Base-by-base conservation (phyloP, 2,113 vertebrate species). In the Hemicordylus capensis region DNA sequence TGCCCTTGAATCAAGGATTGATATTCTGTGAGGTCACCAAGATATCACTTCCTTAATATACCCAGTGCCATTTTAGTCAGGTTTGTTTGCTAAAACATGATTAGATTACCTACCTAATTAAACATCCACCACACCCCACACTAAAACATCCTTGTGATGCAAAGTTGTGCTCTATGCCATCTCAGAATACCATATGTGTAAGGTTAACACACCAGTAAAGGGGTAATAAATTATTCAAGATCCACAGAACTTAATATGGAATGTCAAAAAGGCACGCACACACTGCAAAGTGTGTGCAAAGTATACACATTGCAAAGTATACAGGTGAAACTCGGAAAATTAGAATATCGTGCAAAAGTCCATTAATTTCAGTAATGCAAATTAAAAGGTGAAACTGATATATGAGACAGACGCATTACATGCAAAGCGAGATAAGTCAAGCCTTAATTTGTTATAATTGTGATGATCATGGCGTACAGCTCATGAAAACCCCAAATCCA, bases 31-130 rank as follows among this genome's bases (percentile, higher is more conserved):
- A 81, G 31, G 22, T 56, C 28, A 19, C 8, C 44, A 19, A 85
- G 58, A 9, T 6, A 46, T 59, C 2, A 42, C 64, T 63, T 54
- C 39, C 69, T 4, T 15, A 24, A 0, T 15, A 0, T 24, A 20
- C 42, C 31, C 1, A 15, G 26, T 66, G 46, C 11, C 3, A 0
- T 37, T 0, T 51, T 17, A n/a, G n/a, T 2, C 8, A 48, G 34
- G 24, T 24, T 42, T 42, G 67, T 44, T 76, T 66, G 39, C 61
- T 34, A 0, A 26, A 1, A 12, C 46, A 63, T 22, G n/a, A 54
- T 0, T 1, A 48, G 70, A 51, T 31, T 4, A 11, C 4, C 1
- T 0, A 24, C 11, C 15, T n/a, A 42, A 63, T 17, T 15, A 26
- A 22, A 4, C 31, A 67, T 14, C 34, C 26, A 34, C 1, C 22